A percentile compares a stretch with the other conserved stretches of the same genome.
Evolutionary conservation across 2,797 vertebrate species (phyloP).

Genomic region (Sardinella longiceps): DNA sequence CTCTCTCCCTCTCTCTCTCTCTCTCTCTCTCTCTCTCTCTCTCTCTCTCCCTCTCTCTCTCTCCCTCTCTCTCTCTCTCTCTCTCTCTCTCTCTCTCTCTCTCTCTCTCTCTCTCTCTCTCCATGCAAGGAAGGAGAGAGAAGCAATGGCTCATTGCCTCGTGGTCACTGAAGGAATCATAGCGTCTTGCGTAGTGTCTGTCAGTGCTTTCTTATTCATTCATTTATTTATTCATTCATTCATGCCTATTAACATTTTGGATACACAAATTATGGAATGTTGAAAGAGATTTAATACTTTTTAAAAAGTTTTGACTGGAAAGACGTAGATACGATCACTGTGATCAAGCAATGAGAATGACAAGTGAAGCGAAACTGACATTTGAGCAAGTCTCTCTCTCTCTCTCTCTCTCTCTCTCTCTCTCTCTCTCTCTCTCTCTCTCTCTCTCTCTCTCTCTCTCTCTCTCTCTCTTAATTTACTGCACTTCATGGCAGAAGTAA

Average conservation of each 20-base stretch:
- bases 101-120: not conserved
- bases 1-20: not conserved
- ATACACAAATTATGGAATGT: not conserved
- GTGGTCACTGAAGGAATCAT: not conserved
- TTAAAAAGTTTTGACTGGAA: not conserved
- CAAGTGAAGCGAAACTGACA: not conserved
- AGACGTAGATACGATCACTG: not conserved
- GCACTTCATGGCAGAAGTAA: not conserved
- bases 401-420: not conserved
- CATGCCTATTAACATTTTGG: not conserved
- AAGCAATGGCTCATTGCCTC: not conserved
- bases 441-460: too few species aligned
- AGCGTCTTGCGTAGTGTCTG: not conserved
- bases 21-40: not conserved
- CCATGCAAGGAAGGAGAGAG: not conserved
- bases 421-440: too few species aligned
- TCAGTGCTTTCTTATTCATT: not conserved
- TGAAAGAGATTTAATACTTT: not conserved
- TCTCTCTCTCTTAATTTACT: not conserved
- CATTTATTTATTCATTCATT: not conserved
- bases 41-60: not conserved
- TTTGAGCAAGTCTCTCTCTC: conserved; percentile 17
- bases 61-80: not conserved
- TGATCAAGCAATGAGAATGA: not conserved
- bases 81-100: not conserved